Base-by-base conservation (phyloP, 2,113 vertebrate genomes). In the Myxocyprinus asiaticus region DNA sequence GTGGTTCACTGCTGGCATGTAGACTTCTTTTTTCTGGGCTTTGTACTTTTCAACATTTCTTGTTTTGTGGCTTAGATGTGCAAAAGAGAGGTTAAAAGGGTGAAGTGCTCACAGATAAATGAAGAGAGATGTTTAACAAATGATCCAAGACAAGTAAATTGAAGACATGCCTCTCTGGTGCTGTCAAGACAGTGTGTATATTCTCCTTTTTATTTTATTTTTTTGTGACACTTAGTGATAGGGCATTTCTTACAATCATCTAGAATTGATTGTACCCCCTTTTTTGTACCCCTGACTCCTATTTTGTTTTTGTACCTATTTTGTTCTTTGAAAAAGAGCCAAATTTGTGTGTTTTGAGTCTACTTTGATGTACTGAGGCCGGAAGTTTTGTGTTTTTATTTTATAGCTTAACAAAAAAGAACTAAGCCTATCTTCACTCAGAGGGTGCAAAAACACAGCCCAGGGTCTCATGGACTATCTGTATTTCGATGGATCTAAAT, bases 261-360 rank as follows among this genome's bases (percentile, higher is more conserved):
- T 33, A 33, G 22, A 1, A 56, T 59, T 50, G 43, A 14, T 44
- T n/a, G n/a, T n/a, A n/a, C n/a, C n/a, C n/a, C n/a, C 59, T 8
- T 22, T 53, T 64, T 9, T 51, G n/a, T 66, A 9, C 5, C 9
- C 42, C n/a, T 72, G 44, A 59, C 9, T 73, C 78, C n/a, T n/a
- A n/a, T n/a, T n/a, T n/a, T n/a, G n/a, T n/a, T n/a, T n/a, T n/a
- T 33, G 22, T 33, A 33, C 22, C 22, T 3, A 33, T 33, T 33
- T 33, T 33, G 22, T 33, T 33, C 22, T 33, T 33, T 85, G 81
- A 51, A 78, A 73, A 65, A 82, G 7, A 63, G 65, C 10, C 42
- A 69, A 45, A 44, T 76, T 14, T 71, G n/a, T 65, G 1, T 81
- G 14, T 43, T 56, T 33, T 33, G 22, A 33, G 22, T 33, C 22